These are phyloP conservation scores for Cephus runcator DNA, from an alignment of 2,888 invertebrate species.

Conservation along the genomic window DNA sequence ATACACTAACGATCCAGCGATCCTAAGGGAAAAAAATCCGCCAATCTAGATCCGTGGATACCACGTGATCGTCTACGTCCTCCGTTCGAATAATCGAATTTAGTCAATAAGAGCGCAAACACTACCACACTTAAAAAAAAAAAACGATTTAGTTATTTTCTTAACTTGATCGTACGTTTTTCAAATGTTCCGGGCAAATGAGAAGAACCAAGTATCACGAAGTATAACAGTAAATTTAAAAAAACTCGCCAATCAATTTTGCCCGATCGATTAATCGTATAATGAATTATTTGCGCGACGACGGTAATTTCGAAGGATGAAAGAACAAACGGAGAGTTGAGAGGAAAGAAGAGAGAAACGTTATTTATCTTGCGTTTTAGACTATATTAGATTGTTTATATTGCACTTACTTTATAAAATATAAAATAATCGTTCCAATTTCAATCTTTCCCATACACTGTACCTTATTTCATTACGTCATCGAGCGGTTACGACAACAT, in stretches of 20 bases:
- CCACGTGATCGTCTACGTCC: neutral
- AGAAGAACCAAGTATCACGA: neutral
- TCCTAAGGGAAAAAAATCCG: neutral
- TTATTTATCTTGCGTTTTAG: constrained; percentile 56
- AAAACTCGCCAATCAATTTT: neutral
- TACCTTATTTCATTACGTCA: neutral
- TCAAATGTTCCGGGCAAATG: neutral
- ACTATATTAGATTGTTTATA: constrained; percentile 63
- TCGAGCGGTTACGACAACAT: neutral
- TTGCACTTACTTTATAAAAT: constrained; percentile 65
- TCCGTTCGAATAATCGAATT: neutral
- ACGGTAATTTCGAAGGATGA: neutral
- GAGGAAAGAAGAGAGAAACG: neutral
- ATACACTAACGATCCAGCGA: neutral
- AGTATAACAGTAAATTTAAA: neutral
- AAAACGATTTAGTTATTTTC: neutral
- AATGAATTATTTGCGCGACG: neutral
- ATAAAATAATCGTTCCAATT: constrained; percentile 54
- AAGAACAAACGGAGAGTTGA: neutral
- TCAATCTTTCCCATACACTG: neutral
- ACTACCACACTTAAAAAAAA: neutral
- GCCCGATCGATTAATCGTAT: neutral
- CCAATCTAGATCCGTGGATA: neutral
- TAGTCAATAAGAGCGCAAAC: neutral
- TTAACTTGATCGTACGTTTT: neutral